Percentiles rank a stretch among this genome's conserved stretches.
Conservation (phyloP, 1,140 invertebrate species). For the Colletes gigas region DNA sequence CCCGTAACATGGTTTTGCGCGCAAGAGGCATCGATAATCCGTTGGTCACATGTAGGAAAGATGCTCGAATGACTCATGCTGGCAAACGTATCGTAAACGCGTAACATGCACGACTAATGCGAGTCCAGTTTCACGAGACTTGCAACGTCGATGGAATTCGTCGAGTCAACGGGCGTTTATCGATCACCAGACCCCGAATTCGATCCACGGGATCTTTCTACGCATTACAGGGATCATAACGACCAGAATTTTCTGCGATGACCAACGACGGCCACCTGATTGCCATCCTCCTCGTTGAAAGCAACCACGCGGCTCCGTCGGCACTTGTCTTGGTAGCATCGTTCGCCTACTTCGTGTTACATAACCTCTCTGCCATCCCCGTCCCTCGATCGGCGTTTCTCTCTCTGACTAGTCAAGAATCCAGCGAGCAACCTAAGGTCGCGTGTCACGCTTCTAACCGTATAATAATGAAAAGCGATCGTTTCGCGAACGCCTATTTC, state of each 20-base stretch:
- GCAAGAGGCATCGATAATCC: conserved; percentile 36
- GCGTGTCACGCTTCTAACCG: background rate
- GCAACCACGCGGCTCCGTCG: background rate
- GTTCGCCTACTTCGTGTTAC: conserved; percentile 14
- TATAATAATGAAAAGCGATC: conserved; percentile 3
- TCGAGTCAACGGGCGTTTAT: too few relatives aligned
- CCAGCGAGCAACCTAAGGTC: conserved; percentile 7
- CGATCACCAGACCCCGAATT: too few relatives aligned
- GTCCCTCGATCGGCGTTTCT: background rate
- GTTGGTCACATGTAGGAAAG: conserved; percentile 49
- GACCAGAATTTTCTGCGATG: background rate
- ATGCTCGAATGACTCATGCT: conserved; percentile 40
- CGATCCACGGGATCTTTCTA: too few relatives aligned
- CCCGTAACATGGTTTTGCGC: conserved; percentile 42
- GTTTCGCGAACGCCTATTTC: background rate
- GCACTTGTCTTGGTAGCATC: conserved; percentile 13
- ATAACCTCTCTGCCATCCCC: background rate
- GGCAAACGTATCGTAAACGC: background rate
- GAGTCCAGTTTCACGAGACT: too few relatives aligned
- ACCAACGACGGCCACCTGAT: background rate
- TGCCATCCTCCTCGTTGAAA: background rate
- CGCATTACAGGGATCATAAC: too few relatives aligned
- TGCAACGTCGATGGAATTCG: too few relatives aligned
- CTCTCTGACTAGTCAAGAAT: background rate
- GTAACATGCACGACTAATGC: background rate